Evolutionary conservation across 2,113 vertebrate species (phyloP).

Genomic region (Octodon degus): DNA sequence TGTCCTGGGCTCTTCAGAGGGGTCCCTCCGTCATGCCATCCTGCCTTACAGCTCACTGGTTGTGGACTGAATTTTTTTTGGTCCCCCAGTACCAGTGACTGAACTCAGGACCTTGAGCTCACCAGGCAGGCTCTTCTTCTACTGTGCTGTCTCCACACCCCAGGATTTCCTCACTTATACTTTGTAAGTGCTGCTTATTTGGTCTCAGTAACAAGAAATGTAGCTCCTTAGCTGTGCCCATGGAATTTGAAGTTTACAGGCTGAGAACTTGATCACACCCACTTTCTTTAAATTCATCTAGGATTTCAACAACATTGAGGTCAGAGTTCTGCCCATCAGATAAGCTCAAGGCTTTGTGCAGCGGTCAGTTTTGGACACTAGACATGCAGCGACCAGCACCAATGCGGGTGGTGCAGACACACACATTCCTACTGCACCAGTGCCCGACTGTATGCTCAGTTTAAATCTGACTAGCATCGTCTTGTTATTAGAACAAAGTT

Average conservation of each 20-base stretch:
- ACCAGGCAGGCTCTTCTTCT: too few species aligned
- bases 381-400: background rate
- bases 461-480: background rate
- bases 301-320: background rate
- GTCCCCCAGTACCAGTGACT: too few species aligned
- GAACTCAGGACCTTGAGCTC: too few species aligned
- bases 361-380: accelerated
- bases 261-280: background rate
- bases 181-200: background rate
- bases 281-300: background rate
- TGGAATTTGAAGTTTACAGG: too few species aligned
- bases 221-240: background rate
- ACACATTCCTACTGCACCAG: too few species aligned
- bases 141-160: too few species aligned
- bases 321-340: background rate
- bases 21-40: too few species aligned
- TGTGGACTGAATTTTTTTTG: background rate
- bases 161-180: background rate
- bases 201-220: background rate
- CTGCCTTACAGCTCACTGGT: background rate
- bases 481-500: background rate
- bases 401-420: background rate
- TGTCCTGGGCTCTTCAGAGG: background rate
- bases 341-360: background rate
- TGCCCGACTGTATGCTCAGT: background rate